Percentiles rank a stretch among this genome's conserved stretches.
These are phyloP conservation scores for Chaetodon auriga DNA, from an alignment of 2,113 vertebrate species.

Conservation along the genomic window DNA sequence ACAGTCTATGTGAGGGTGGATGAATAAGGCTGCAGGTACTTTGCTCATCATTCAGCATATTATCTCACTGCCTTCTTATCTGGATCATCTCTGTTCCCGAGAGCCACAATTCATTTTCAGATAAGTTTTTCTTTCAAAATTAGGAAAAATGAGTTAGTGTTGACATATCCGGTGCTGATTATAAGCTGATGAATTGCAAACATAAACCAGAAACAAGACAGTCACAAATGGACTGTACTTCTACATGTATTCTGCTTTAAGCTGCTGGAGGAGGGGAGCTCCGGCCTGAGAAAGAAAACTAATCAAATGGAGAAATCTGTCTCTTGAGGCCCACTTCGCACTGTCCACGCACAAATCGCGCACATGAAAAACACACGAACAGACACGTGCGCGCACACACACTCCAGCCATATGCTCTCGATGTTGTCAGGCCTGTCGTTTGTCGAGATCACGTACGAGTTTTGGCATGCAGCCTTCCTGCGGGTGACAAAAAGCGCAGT, in stretches of 20 bases:
- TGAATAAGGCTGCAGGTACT: background rate
- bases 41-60: conserved; percentile 18
- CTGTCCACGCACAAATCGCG: conserved; percentile 9
- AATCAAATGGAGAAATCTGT: conserved; percentile 74
- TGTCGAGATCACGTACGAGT: conserved; percentile 66
- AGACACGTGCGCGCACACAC: conserved; percentile 10
- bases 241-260: conserved; percentile 26
- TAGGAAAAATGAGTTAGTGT: background rate
- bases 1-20: background rate
- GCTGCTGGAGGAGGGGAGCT: conserved; percentile 51
- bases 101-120: conserved; percentile 10
- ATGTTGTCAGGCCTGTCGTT: conserved; percentile 64
- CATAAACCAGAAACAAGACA: conserved; percentile 12
- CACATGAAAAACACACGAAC: conserved; percentile 1
- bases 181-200: conserved; percentile 1
- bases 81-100: background rate
- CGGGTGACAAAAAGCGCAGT: conserved; percentile 71
- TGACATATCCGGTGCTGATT: background rate
- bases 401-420: conserved; percentile 14
- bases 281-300: conserved; percentile 69
- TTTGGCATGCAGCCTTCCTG: conserved; percentile 72
- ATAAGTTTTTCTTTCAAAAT: background rate
- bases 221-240: conserved; percentile 23
- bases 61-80: conserved; percentile 15
- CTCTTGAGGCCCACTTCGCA: conserved; percentile 65